Percentiles rank a stretch among this genome's conserved stretches.
phyloP scores from a whole-genome alignment of 2,888 invertebrate species.

The Bursaphelenchus okinawaensis region DNA sequence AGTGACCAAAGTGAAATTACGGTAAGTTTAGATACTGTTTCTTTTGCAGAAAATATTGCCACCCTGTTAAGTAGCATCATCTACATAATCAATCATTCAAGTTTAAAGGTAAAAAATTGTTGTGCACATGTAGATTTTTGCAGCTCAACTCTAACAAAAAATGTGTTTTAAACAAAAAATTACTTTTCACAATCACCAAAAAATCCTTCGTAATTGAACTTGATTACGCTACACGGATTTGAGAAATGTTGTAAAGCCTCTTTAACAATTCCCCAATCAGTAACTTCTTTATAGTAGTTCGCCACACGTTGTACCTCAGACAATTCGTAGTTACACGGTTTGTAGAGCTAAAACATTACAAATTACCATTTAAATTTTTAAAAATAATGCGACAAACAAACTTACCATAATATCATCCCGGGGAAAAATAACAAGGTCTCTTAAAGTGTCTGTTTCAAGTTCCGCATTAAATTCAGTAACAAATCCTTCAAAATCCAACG shows the following conservation, averaged over 20 bases:
- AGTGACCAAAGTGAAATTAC: too few species aligned
- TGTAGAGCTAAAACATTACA: constrained; percentile 2
- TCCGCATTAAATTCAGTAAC: constrained; percentile 47
- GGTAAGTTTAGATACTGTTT: too few species aligned
- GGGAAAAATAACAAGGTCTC: constrained; percentile 53
- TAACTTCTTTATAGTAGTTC: background rate
- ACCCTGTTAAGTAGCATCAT: too few species aligned
- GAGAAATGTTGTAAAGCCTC: constrained; percentile 35
- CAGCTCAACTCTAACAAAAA: too few species aligned
- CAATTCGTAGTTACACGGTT: constrained; percentile 3
- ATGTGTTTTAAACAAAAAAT: too few species aligned
- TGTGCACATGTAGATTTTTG: too few species aligned
- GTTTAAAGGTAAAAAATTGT: too few species aligned
- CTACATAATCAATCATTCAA: too few species aligned
- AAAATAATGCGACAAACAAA: constrained; percentile 1
- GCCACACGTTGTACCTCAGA: background rate
- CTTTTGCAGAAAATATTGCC: too few species aligned
- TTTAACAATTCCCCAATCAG: constrained; percentile 28
- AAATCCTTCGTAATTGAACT: constrained; percentile 83
- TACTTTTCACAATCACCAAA: constrained; percentile 72
- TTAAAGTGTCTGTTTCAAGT: constrained; percentile 50
- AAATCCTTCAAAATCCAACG: constrained; percentile 54
- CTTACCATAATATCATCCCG: constrained; percentile 52
- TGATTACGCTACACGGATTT: constrained; percentile 74
- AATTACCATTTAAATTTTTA: constrained; percentile 11